Evolutionary conservation across 2,888 invertebrate genomes (phyloP), one percentile per base, ranked within the genome.

Genomic region (Palloptera scutellata): DNA sequence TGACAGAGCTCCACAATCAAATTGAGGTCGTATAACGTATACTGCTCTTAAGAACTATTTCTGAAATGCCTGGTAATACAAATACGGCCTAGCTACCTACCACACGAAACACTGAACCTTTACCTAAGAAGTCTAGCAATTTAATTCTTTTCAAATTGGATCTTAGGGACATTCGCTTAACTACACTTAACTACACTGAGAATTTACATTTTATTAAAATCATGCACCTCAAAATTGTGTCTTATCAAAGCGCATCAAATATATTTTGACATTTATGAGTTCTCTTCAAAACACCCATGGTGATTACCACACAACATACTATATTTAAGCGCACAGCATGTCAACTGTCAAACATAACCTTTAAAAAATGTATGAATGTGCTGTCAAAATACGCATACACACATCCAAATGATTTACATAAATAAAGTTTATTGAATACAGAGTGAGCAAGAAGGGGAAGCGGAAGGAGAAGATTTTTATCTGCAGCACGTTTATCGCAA

Each of bases 391-490:
- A 15, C 41, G 43, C 40, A 20, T 17, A 71, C 70, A 74, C 74
- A 76, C 73, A 71, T 73, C 75, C 73, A 68, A 73, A 58, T 71
- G 69, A 75, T 75, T 73, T 73, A 72, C 70, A 77, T 77, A 76
- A 30, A 74, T 61, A 59, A 45, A 66, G 60, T 66, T 59, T 45
- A 59, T 59, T 59, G 59, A 41, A 43, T 42, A 30, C 30, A 30
- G 6, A 30, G 30, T 30, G 30, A 30, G 30, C 30, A 6, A 30
- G 43, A 19, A 66, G n/a, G n/a, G n/a, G n/a, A n/a, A n/a, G n/a
- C n/a, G n/a, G n/a, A n/a, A n/a, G n/a, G n/a, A n/a, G 57, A 60
- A 48, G 45, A 54, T 54, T 60, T 52, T 43, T 60, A 61, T 52
- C 10, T 13, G 30, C 55, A 41, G 15, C 55, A 64, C 55, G 55